Evolutionary conservation across 2,888 invertebrate species (phyloP), one percentile per base, ranked within the genome.

Genomic region (Lepidocyrtoides sp.): DNA sequence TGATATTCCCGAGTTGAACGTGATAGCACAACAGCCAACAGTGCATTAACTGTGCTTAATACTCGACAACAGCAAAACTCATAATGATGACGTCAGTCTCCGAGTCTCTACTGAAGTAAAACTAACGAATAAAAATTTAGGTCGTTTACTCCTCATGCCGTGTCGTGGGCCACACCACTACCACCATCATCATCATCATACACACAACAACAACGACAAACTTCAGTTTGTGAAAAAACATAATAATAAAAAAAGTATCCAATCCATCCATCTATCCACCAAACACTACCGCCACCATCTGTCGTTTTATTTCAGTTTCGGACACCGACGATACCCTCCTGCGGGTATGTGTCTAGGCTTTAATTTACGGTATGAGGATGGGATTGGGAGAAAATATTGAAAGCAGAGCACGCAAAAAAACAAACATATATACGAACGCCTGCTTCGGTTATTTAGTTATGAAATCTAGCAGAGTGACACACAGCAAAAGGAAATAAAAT

Each of bases 41-140:
- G 66, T 36, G 8, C 32, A 8, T 36, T 36, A 36, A 69, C n/a
- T 36, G 17, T 69, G 23, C n/a, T 17, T 17, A 69, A 5, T 69
- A 69, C 60, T 60, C 60, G 17, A 3, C 51, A 23, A 82, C 82
- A 60, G 23, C 23, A 57, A 81, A 79, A 60, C 32, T 57, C 23
- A 60, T 23, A 69, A 41, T 36, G 60, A 82, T 82, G 82, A 82
- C 82, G 82, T 82, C 82, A 82, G 17, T 20, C 29, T 26, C 8
- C n/a, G 26, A 69, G 41, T 10, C 4, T 23, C 20, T 54, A n/a
- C 60, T 41, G 20, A 60, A 17, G 60, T 41, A 32, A 79, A 79
- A 29, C 29, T 63, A 69, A 69, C 36, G 57, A 79, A 26, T 32
- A 8, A 60, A 82, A 82, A 82, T 82, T 57, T 60, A 41, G 82